Evolutionary conservation across 2,113 vertebrate species (phyloP).

Genomic region (Cyphomyrus discorhynchus): DNA sequence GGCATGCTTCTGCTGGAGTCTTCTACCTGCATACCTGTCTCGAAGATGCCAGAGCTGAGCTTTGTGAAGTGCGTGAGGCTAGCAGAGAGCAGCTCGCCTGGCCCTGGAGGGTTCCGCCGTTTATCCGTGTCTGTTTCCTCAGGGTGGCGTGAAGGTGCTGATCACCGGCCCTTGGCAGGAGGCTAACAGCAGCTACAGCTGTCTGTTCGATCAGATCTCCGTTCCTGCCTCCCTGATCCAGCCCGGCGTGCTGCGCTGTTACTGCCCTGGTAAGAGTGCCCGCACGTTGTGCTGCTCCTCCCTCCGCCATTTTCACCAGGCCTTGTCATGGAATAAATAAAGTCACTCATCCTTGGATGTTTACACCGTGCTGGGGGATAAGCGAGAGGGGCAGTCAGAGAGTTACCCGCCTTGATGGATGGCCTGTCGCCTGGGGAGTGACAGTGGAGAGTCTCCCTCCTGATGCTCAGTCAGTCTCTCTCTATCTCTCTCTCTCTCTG

Average conservation of each 20-base stretch:
- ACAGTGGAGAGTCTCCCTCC: not conserved
- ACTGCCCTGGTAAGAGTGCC: slow-evolving; percentile 57
- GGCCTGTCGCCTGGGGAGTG: not conserved
- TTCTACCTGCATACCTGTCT: not conserved
- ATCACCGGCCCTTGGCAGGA: slow-evolving; percentile 98
- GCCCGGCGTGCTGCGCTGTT: slow-evolving; percentile 93
- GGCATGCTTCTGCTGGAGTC: not conserved
- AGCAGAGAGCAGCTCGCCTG: not conserved
- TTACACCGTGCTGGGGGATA: not conserved
- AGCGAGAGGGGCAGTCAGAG: not conserved
- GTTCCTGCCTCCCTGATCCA: slow-evolving; percentile 96
- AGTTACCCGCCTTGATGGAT: not conserved
- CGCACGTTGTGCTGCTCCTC: not conserved
- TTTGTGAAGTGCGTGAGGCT: too few species aligned
- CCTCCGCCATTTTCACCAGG: not conserved
- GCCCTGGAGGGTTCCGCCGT: too few species aligned
- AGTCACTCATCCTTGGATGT: not conserved
- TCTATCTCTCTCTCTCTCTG: slow-evolving; percentile 30
- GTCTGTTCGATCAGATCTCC: slow-evolving; percentile 96
- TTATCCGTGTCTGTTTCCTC: slow-evolving; percentile 31
- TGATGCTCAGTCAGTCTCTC: not conserved
- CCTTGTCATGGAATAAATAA: not conserved
- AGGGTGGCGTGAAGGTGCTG: slow-evolving; percentile 97
- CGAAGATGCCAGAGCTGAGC: not conserved
- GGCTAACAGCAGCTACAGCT: slow-evolving; percentile 94